phyloP scores from a whole-genome alignment of 1,140 invertebrate genomes.

The Armadillidium nasatum region DNA sequence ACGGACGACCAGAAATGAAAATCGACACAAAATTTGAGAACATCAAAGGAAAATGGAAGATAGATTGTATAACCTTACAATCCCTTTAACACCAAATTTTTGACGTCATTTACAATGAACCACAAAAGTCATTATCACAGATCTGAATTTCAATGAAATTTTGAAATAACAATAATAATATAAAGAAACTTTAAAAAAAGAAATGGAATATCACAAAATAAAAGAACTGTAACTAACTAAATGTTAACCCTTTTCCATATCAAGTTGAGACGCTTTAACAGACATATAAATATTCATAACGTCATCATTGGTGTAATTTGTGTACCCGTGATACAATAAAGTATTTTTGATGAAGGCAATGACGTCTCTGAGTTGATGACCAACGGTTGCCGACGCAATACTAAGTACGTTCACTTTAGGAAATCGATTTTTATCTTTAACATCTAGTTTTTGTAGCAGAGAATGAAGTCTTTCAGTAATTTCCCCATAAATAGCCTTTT shows the following conservation, averaged over 20 bases:
- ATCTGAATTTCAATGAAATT: too few relatives aligned
- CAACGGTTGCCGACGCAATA: background rate
- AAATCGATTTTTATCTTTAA: background rate
- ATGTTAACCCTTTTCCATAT: background rate
- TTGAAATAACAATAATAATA: too few relatives aligned
- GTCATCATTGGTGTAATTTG: background rate
- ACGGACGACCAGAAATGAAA: too few relatives aligned
- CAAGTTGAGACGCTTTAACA: background rate
- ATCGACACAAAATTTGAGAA: too few relatives aligned
- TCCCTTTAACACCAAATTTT: too few relatives aligned
- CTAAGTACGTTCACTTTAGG: background rate
- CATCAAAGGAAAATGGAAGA: too few relatives aligned
- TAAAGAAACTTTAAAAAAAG: too few relatives aligned
- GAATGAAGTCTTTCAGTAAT: background rate
- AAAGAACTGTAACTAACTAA: background rate
- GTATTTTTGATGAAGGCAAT: background rate
- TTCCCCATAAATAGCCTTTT: background rate
- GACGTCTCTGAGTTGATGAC: background rate
- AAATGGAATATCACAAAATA: too few relatives aligned
- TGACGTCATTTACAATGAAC: too few relatives aligned
- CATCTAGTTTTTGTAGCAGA: background rate
- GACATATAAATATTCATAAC: conserved; percentile 11
- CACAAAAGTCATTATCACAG: too few relatives aligned
- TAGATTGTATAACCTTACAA: too few relatives aligned
- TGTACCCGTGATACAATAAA: background rate